Base-by-base conservation (phyloP, 2,888 invertebrate species). In the Cheilosia impressa region DNA sequence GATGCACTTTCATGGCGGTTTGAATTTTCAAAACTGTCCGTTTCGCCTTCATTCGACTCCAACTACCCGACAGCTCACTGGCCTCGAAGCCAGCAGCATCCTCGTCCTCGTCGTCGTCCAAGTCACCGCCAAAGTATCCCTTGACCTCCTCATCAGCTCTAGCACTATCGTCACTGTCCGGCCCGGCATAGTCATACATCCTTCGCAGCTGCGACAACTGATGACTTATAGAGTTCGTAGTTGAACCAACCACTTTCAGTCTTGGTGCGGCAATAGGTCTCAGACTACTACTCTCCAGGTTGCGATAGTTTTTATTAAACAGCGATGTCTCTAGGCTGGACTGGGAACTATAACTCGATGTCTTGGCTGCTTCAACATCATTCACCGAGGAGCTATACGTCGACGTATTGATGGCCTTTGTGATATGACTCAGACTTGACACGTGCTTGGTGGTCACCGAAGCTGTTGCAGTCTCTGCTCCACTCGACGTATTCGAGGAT, bases 131-230 rank as follows among this genome's bases (percentile, higher is more conserved):
- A 92, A 94, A 94, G 89, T 94, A 93, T 3, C 93, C 93, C 88
- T 94, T 93, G 0, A 95, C 95, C 89, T 95, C 94, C 88, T 94
- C 94, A 88, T 95, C 95, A 4, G 94, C 94, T 88, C 93, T 92
- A 80, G 93, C 93, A 81, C 91, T 92, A 87, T 93, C 93, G 83
- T 93, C 93, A 69, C 93, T 92, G 45, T 93, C 94, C 43, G 92
- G 90, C 3, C 90, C 90, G 6, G 91, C 90, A 5, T 90, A 90
- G 62, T 92, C 92, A 75, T 92, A 92, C 41, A 92, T 89, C 2
- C 91, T 88, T 2, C 91, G 88, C 65, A 92, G 60, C 24, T 92
- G 91, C 2, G 91, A 90, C 53, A 92, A 62, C 72, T 92, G 92
- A 58, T 92, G 91, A 57, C 90, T 92, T 0, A 92, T 89, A 0